These are phyloP conservation scores for Troilus luridus DNA, from an alignment of 2,888 invertebrate species.

Conservation along the genomic window DNA sequence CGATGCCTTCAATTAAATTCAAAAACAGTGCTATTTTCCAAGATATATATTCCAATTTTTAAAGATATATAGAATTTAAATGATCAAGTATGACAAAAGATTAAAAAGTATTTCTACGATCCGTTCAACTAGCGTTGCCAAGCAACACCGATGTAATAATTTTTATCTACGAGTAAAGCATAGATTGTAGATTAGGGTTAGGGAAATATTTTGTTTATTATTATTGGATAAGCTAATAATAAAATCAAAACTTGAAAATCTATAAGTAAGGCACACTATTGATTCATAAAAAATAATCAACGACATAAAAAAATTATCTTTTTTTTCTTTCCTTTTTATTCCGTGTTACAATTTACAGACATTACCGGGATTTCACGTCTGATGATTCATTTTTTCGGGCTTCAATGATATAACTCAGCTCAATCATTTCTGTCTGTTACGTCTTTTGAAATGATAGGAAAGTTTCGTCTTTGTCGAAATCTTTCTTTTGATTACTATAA, in stretches of 20 bases:
- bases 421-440: neutral
- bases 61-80: too few relatives aligned
- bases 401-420: neutral
- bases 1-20: too few relatives aligned
- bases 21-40: too few relatives aligned
- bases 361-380: constrained; percentile 4
- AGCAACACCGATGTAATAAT: too few relatives aligned
- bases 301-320: neutral
- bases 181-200: too few relatives aligned
- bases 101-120: too few relatives aligned
- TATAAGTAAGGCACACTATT: neutral
- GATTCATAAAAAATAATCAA: neutral
- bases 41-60: too few relatives aligned
- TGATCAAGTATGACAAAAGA: too few relatives aligned
- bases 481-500: neutral
- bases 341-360: neutral
- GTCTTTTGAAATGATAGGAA: neutral
- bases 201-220: too few relatives aligned
- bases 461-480: neutral
- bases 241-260: neutral
- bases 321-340: neutral
- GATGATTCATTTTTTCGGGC: neutral
- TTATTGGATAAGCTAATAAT: too few relatives aligned
- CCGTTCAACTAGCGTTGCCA: too few relatives aligned
- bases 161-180: too few relatives aligned